A percentile compares a stretch with the other conserved stretches of the same genome.
These are phyloP conservation scores for Protobothrops flavoviridis DNA, from an alignment of 2,113 vertebrate genomes.

Conservation along the genomic window DNA sequence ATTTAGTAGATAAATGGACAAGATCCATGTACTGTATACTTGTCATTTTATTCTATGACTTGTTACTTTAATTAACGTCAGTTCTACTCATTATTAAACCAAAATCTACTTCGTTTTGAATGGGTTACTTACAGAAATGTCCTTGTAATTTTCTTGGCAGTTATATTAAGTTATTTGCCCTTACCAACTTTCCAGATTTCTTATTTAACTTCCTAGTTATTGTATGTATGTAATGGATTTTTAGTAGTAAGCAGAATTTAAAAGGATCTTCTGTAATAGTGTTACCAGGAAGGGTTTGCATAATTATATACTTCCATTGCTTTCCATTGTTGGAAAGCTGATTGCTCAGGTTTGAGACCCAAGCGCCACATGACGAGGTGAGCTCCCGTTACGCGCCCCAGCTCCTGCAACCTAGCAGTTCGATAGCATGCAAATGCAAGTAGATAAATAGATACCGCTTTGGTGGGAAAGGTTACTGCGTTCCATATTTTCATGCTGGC, in stretches of 20 bases:
- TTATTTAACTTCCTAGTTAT: background rate
- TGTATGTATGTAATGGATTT: background rate
- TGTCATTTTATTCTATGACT: background rate
- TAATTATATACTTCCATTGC: background rate
- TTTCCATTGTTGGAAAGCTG: no score
- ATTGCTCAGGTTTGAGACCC: no score
- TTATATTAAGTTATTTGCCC: background rate
- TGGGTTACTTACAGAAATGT: background rate
- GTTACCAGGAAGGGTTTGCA: background rate
- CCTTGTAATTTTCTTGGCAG: background rate
- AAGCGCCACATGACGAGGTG: no score
- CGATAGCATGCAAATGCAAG: no score
- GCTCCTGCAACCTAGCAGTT: no score
- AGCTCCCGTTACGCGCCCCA: no score
- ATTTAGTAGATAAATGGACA: background rate
- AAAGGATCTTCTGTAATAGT: background rate
- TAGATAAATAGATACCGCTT: no score
- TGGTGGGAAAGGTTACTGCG: no score
- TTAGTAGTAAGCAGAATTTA: background rate
- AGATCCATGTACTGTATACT: background rate
- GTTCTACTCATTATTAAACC: background rate
- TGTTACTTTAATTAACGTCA: background rate
- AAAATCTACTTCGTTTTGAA: background rate
- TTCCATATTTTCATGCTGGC: no score
- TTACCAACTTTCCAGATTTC: background rate